Base-by-base conservation (phyloP, 1,140 invertebrate genomes). In the Brachionus sp. region DNA sequence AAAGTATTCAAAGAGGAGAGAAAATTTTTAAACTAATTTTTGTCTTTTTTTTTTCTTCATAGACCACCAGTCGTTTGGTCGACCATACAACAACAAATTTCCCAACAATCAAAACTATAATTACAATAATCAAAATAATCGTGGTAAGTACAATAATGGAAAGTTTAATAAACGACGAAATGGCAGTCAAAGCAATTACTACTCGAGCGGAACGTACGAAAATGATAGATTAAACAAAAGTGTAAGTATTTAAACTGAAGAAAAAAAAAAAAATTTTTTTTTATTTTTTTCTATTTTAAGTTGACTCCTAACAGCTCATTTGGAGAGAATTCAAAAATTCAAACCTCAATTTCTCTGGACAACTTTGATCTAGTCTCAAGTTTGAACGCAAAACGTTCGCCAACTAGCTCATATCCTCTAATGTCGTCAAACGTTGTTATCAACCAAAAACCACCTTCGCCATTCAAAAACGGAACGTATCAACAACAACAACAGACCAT, bases 191-290 rank as follows among this genome's bases (percentile, higher is more conserved):
- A 33, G 70, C 19, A 75, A 75, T 75, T 75, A 75, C 25, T 75
- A 75, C 33, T 42, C 33, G 68, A 75, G 44, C 25, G 39, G 42
- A 44, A 75, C 19, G 39, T 46, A 75, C 44, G 70, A 75, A 23
- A 75, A 75, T 75, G 70, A 75, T 75, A 16, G 70, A 23, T 19
- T 75, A 25, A 75, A 75, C n/a, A 75, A 75, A 13, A 75, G 70
- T 46, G 70, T 75, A 75, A 46, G 70, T 75, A 66, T 66, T 33
- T 12, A 64, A 64, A 23, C 53, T 57, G 5, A 16, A 57, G 29
- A 33, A 66, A 66, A 25, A 29, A 10, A 33, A n/a, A n/a, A n/a
- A n/a, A n/a, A n/a, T n/a, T n/a, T n/a, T 29, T 7, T 35, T n/a
- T 37, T 37, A 37, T 37, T 37, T 37, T 0, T 16, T 39, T 70